Evolutionary conservation across 1,140 invertebrate genomes (phyloP).

Genomic region (Physella acuta): DNA sequence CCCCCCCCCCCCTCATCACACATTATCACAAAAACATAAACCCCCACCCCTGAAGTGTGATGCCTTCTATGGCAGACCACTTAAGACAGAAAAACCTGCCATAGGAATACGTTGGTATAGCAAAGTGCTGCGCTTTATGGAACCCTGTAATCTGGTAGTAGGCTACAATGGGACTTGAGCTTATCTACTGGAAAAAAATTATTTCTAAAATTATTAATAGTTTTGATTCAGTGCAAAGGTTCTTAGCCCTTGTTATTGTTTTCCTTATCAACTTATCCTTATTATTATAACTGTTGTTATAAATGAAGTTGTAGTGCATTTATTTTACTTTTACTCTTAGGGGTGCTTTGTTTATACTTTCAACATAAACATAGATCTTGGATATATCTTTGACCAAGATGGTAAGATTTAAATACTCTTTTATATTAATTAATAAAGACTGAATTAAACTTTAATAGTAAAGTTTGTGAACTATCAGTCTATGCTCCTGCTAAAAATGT

Average conservation of each 20-base stretch:
- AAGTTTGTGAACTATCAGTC: not conserved
- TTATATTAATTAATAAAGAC: not conserved
- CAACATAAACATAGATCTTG: constrained; percentile 15
- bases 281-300: not conserved
- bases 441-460: not conserved
- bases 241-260: not conserved
- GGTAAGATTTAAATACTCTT: constrained; percentile 1
- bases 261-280: not conserved
- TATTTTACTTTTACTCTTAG: constrained; percentile 4
- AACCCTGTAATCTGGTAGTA: no score
- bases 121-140: no score
- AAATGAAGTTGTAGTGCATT: not conserved
- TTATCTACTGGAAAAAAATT: not conserved
- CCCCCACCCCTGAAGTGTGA: no score
- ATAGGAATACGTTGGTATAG: no score
- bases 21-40: no score
- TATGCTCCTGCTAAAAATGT: no score
- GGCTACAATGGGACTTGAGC: not conserved
- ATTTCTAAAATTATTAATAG: not conserved
- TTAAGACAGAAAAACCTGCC: no score
- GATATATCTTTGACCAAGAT: constrained; percentile 6
- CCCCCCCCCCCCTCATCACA: no score
- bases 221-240: not conserved
- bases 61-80: no score
- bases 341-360: constrained; percentile 8